These are phyloP conservation scores for Momotus momota DNA, from an alignment of 2,797 vertebrate genomes.

Conservation along the genomic window DNA sequence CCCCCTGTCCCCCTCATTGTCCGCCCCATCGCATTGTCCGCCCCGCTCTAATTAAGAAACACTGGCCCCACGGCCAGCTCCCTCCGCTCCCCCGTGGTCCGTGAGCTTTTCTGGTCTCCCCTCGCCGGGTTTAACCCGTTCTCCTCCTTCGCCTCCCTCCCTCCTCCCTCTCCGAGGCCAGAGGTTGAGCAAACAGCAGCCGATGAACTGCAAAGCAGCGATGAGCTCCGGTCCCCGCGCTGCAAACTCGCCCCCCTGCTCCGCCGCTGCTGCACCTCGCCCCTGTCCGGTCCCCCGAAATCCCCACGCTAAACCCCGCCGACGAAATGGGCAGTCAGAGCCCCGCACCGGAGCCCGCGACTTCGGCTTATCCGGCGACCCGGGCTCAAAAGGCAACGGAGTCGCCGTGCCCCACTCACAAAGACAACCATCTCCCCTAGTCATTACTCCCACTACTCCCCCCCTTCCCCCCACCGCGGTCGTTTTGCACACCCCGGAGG, in stretches of 20 bases:
- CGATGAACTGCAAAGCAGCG: neutral
- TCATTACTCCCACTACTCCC: neutral
- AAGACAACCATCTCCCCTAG: neutral
- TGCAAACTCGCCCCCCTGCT: neutral
- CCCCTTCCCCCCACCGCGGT: neutral
- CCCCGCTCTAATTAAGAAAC: conserved; percentile 85
- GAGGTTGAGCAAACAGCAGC: neutral
- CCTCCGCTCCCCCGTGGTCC: conserved; percentile 1
- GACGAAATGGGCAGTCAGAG: neutral
- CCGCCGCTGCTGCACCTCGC: neutral
- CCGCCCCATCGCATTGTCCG: conserved; percentile 78
- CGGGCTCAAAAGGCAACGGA: neutral
- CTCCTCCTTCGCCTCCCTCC: neutral
- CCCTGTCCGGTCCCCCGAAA: neutral
- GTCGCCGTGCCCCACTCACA: neutral
- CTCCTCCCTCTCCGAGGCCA: neutral
- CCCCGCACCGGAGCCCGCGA: neutral
- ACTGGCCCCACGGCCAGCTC: conserved; percentile 73
- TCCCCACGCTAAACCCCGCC: neutral
- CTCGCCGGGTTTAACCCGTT: conserved; percentile 36
- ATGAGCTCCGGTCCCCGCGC: neutral
- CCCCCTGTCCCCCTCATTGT: conserved; percentile 12
- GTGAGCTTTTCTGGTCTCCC: conserved; percentile 33
- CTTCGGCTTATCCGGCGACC: neutral
- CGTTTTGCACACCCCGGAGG: neutral